These are phyloP conservation scores for Cryptomyrus ogoouensis DNA, from an alignment of 2,113 vertebrate genomes.

Conservation along the genomic window DNA sequence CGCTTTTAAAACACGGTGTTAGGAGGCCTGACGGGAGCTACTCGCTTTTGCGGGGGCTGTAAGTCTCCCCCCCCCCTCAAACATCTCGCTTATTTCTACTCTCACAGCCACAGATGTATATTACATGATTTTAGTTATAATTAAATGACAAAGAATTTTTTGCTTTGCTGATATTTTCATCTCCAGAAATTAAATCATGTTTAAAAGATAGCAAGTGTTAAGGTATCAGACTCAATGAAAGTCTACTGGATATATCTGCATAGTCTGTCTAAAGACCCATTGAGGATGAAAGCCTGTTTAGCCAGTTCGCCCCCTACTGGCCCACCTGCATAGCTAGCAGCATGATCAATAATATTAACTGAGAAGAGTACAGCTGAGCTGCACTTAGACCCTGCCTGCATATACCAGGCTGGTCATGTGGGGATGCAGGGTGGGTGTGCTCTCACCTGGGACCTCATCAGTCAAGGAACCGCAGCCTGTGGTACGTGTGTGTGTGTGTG, in stretches of 20 bases:
- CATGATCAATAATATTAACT: too few relatives aligned
- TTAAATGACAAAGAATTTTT: not conserved
- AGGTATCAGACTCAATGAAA: not conserved
- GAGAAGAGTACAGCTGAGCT: too few relatives aligned
- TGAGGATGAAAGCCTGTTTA: too few relatives aligned
- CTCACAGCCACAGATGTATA: not conserved
- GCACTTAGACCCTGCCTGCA: too few relatives aligned
- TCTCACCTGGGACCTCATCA: not conserved
- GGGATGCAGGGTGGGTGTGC: too few relatives aligned
- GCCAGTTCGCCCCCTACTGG: too few relatives aligned
- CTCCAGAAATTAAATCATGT: not conserved
- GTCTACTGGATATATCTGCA: not conserved
- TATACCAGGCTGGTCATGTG: too few relatives aligned
- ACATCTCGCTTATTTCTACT: not conserved
- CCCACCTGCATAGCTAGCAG: too few relatives aligned
- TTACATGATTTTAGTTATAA: not conserved
- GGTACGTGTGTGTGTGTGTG: not conserved
- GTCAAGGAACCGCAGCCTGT: not conserved
- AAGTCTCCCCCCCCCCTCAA: not conserved
- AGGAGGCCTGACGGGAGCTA: not conserved
- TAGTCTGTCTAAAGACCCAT: not conserved
- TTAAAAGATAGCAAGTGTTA: not conserved
- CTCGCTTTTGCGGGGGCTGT: not conserved
- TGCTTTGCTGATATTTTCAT: not conserved
- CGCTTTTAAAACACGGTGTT: not conserved